These are phyloP conservation scores for Campylomormyrus numenius DNA, from an alignment of 2,113 vertebrate species.

Conservation along the genomic window DNA sequence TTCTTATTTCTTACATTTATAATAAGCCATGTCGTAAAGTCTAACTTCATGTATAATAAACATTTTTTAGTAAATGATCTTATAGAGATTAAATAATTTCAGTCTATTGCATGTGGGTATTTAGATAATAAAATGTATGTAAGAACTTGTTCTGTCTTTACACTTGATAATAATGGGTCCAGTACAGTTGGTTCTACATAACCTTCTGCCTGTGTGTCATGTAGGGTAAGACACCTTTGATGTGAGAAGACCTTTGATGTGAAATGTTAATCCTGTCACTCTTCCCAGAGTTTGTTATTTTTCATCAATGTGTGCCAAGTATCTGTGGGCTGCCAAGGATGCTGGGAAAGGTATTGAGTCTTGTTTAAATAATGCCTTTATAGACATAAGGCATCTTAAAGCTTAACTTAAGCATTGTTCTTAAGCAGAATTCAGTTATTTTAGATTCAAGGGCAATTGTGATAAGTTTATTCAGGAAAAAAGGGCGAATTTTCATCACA, in stretches of 20 bases:
- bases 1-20: neutral
- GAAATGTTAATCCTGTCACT: neutral
- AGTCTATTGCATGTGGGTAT: neutral
- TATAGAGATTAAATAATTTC: neutral
- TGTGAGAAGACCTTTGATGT: neutral
- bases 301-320: neutral
- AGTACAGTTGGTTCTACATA: neutral
- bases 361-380: neutral
- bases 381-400: neutral
- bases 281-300: neutral
- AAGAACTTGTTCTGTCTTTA: neutral
- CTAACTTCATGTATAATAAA: neutral
- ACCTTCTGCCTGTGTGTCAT: neutral
- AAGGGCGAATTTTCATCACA: neutral
- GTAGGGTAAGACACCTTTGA: neutral
- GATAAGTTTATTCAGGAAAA: neutral
- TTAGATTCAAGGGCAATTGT: neutral
- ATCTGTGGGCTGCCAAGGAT: neutral
- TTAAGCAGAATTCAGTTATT: neutral
- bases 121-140: neutral
- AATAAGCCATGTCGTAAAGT: neutral
- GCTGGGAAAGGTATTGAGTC: neutral
- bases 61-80: neutral
- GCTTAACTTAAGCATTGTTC: neutral
- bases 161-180: neutral